Conservation (phyloP, 2,888 invertebrate species). For the Pyrgus malvae region DNA sequence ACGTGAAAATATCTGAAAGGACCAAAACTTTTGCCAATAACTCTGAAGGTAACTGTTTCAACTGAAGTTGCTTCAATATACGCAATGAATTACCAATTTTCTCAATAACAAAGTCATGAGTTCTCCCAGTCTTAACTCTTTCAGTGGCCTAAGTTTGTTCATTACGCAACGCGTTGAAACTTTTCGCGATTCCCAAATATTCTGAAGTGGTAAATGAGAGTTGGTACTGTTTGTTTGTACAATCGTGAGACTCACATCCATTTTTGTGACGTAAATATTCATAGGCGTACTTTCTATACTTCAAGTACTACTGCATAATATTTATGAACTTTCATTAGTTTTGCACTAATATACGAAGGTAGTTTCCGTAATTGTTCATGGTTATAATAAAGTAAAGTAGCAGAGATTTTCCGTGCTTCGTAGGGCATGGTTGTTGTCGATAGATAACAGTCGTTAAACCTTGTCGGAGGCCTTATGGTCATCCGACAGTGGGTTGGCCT, state of each 20-base stretch:
- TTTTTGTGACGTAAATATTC: neutral
- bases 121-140: slow-evolving; percentile 62
- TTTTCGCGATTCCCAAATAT: slow-evolving; percentile 43
- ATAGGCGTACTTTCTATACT: neutral
- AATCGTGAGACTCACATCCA: neutral
- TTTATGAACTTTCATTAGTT: no score
- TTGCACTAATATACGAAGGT: no score
- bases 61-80: slow-evolving; percentile 49
- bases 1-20: slow-evolving; percentile 10
- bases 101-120: slow-evolving; percentile 56
- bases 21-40: slow-evolving; percentile 50
- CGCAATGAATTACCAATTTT: slow-evolving; percentile 70
- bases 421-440: no score
- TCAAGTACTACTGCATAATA: neutral
- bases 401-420: no score
- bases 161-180: slow-evolving; percentile 52
- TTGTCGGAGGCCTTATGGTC: no score
- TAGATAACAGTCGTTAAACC: no score
- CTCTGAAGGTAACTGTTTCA: slow-evolving; percentile 28
- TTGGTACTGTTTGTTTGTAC: slow-evolving; percentile 20
- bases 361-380: no score
- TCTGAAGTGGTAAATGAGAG: slow-evolving; percentile 25
- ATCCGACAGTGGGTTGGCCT: no score
- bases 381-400: no score
- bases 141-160: slow-evolving; percentile 63